These are phyloP conservation scores for Pyralis farinalis DNA, from an alignment of 2,888 invertebrate species.

Conservation along the genomic window DNA sequence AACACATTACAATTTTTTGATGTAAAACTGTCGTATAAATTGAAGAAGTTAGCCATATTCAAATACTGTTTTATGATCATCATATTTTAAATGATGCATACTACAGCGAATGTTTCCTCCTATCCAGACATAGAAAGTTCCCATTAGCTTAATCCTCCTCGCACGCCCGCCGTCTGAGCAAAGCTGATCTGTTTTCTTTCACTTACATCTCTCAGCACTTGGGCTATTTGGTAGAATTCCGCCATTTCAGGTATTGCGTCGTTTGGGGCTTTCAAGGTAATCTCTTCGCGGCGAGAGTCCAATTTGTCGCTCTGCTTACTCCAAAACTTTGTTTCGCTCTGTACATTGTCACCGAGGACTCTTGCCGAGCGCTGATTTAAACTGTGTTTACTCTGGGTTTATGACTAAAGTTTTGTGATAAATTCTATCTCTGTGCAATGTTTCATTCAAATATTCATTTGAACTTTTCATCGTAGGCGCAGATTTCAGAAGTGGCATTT, in stretches of 20 bases:
- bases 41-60: too few relatives aligned
- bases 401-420: constrained; percentile 39
- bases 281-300: constrained; percentile 24
- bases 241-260: constrained; percentile 13
- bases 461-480: constrained; percentile 4
- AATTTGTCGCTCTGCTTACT: constrained; percentile 37
- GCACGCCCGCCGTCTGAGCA: neutral
- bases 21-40: too few relatives aligned
- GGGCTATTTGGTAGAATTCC: constrained; percentile 1
- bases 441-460: constrained; percentile 9
- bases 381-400: constrained; percentile 37
- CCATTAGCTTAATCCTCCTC: neutral
- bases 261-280: constrained; percentile 25
- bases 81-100: neutral
- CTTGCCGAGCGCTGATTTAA: constrained; percentile 29
- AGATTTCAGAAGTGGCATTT: constrained; percentile 6
- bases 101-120: neutral
- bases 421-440: constrained; percentile 28
- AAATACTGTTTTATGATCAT: too few relatives aligned
- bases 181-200: constrained; percentile 1
- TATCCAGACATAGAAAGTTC: neutral
- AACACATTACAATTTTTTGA: too few relatives aligned
- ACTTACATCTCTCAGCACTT: constrained; percentile 3
- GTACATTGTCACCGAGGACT: constrained; percentile 2
- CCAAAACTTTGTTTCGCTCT: constrained; percentile 22